A percentile compares a stretch with the other conserved stretches of the same genome.
Evolutionary conservation across 2,888 invertebrate genomes (phyloP).

Genomic region (Norana najaformis): DNA sequence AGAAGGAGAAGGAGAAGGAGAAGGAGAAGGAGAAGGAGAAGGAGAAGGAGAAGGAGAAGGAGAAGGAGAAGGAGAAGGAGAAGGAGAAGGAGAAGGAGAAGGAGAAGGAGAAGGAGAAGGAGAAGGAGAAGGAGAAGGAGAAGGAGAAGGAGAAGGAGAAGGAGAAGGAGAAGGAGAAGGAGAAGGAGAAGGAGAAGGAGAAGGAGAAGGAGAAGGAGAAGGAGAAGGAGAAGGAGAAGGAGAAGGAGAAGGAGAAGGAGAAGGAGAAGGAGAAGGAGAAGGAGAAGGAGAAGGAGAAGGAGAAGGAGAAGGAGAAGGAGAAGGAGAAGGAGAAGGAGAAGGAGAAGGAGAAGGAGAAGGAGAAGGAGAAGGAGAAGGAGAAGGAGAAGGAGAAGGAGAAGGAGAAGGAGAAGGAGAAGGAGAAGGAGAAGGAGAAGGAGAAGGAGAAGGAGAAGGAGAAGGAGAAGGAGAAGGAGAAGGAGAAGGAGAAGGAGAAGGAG

Average conservation of each 20-base stretch:
- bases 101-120: constrained; percentile 36
- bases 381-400: constrained; percentile 28
- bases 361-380: constrained; percentile 34
- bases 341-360: constrained; percentile 32
- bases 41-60: constrained; percentile 31
- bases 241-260: constrained; percentile 36
- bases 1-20: constrained; percentile 39
- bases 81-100: constrained; percentile 40
- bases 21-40: constrained; percentile 35
- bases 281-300: background rate
- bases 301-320: constrained; percentile 32
- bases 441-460: constrained; percentile 35
- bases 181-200: no score
- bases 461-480: constrained; percentile 40
- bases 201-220: no score
- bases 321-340: constrained; percentile 6
- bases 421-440: constrained; percentile 40
- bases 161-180: constrained; percentile 42
- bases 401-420: constrained; percentile 39
- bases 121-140: constrained; percentile 41
- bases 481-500: constrained; percentile 41
- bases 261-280: constrained; percentile 32
- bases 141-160: constrained; percentile 40
- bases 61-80: constrained; percentile 40
- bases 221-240: constrained; percentile 35